Evolutionary conservation across 2,797 vertebrate genomes (phyloP), one percentile per base, ranked within the genome.

Genomic region (Rhadinocentrus ornatus): DNA sequence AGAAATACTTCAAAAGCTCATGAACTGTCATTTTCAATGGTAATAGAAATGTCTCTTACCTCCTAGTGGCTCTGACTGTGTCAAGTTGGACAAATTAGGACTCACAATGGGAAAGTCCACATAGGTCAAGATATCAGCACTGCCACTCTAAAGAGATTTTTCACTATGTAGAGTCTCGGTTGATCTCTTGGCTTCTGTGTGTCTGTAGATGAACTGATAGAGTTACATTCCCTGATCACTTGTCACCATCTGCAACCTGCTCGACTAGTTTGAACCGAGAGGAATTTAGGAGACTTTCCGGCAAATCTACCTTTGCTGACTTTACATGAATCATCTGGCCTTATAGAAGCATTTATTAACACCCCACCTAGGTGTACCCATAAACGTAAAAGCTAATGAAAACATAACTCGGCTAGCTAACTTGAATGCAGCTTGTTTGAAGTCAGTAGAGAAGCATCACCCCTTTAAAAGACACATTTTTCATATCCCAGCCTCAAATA

Each of bases 231-330:
- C 77, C 86, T 77, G 83, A 78, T 87, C 79, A 76, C 86, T 88
- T 86, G 88, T 88, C 88, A 88, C 56, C 71, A 70, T 48, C 76
- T 75, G 71, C 80, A 93, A 94, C 91, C 93, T 91, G 93, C 83
- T 86, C 55, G 63, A 93, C 93, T 74, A 54, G 93, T 94, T 93
- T 90, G 5, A 75, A 72, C 69, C 2, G 60, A 71, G 61, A 86
- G 56, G 75, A 88, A 87, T 83, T 83, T 27, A 66, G 52, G 59
- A 74, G 54, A 71, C 64, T 71, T 86, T 56, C 72, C 54, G 63
- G 75, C 68, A 84, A 70, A 81, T 67, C 71, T 61, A 62, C 63
- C 27, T 65, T 35, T 27, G 34, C 37, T 48, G 62, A 60, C 57
- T 6, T 58, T 18, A 1, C 37, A 15, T 7, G 20, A 37, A 11